Conservation (phyloP, 2,797 vertebrate genomes). For the Lutra lutra region DNA sequence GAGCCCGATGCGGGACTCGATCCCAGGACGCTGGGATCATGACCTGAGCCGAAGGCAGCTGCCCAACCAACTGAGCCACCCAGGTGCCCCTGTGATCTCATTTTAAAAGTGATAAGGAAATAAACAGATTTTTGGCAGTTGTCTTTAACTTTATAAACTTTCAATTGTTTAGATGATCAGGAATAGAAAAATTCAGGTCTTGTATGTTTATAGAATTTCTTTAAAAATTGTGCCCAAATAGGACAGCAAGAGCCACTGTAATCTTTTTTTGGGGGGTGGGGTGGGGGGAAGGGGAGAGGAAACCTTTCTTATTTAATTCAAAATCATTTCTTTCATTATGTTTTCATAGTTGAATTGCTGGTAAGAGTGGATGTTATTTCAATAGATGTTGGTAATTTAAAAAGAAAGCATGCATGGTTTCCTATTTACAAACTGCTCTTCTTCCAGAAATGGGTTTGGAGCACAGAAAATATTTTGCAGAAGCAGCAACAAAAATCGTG, state of each 20-base stretch:
- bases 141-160: constrained; percentile 10
- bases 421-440: background rate
- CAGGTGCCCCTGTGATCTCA: background rate
- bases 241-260: background rate
- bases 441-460: background rate
- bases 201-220: background rate
- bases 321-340: background rate
- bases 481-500: background rate
- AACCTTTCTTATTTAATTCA: constrained; percentile 5
- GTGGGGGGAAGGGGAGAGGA: background rate
- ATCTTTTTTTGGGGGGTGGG: background rate
- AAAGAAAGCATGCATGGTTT: background rate
- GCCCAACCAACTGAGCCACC: too few relatives aligned
- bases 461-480: constrained; percentile 8
- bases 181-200: background rate
- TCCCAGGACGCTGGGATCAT: too few relatives aligned
- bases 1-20: too few relatives aligned
- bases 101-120: constrained; percentile 3
- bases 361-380: constrained; percentile 13
- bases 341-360: background rate
- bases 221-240: constrained; percentile 14
- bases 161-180: background rate
- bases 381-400: background rate
- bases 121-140: background rate
- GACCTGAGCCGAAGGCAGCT: too few relatives aligned